A percentile compares a stretch with the other conserved stretches of the same genome.
Evolutionary conservation across 2,797 vertebrate species (phyloP).

Genomic region (Paedocypris micromegethes): DNA sequence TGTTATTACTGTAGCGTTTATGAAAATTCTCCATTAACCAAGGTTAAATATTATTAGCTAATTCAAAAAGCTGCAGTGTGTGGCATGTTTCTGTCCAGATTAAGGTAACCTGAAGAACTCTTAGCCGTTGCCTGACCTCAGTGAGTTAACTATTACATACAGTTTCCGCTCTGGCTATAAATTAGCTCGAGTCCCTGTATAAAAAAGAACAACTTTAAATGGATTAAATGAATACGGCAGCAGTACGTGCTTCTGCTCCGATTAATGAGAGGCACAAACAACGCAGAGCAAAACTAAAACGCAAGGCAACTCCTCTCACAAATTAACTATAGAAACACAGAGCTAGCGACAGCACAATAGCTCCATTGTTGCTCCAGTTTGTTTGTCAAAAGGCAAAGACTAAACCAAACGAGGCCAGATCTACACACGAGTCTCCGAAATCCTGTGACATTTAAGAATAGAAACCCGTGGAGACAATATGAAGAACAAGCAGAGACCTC

Average conservation of each 20-base stretch:
- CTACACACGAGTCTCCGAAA: conserved; percentile 7
- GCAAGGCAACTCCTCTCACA: conserved; percentile 3
- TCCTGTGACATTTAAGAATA: conserved; percentile 13
- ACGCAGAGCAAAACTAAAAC: background rate
- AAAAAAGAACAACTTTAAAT: background rate
- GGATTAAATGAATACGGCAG: background rate
- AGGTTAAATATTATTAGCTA: background rate
- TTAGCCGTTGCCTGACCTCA: background rate
- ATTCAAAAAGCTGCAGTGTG: background rate
- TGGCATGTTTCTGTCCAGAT: background rate
- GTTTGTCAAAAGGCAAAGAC: background rate
- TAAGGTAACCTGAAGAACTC: background rate
- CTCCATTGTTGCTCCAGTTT: background rate
- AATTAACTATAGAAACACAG: conserved; percentile 1
- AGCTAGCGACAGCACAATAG: conserved; percentile 4
- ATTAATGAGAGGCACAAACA: conserved; percentile 1
- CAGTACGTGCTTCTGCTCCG: background rate
- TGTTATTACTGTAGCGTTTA: too few species aligned
- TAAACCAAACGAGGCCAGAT: conserved; percentile 15
- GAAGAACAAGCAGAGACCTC: conserved; percentile 12
- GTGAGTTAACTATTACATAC: conserved; percentile 19
- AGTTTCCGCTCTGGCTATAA: conserved; percentile 14
- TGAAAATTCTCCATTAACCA: background rate
- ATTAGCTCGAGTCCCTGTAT: conserved; percentile 1
- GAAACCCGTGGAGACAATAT: conserved; percentile 8